phyloP scores from a whole-genome alignment of 2,797 vertebrate species.

The Meda fulgida region DNA sequence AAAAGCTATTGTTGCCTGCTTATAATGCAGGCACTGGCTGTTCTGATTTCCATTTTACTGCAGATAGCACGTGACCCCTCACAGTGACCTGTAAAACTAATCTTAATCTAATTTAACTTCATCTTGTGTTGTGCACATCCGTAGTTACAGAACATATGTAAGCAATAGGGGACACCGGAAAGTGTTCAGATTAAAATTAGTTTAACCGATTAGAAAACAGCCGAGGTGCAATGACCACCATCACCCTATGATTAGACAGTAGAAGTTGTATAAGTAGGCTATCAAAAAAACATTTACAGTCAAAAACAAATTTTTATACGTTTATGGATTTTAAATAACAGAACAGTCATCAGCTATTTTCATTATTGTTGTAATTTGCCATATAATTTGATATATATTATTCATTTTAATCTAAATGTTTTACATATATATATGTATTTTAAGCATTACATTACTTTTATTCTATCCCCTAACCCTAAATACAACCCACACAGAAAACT shows the following conservation, averaged over 20 bases:
- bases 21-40: not conserved
- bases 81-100: slow-evolving; percentile 18
- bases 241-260: not conserved
- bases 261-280: not conserved
- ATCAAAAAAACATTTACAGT: not conserved
- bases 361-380: not conserved
- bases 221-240: not conserved
- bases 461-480: not conserved
- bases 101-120: slow-evolving; percentile 18
- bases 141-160: slow-evolving; percentile 1
- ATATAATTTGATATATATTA: not conserved
- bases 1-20: not conserved
- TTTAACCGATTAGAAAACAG: not conserved
- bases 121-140: not conserved
- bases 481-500: not conserved
- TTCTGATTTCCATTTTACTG: slow-evolving; percentile 21
- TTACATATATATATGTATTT: not conserved
- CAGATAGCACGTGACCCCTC: slow-evolving; percentile 21
- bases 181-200: not conserved
- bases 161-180: not conserved
- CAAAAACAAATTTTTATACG: not conserved
- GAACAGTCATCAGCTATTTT: not conserved
- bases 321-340: not conserved
- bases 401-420: not conserved
- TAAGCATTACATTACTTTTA: not conserved